Evolutionary conservation across 2,888 invertebrate species (phyloP).

Genomic region (Drosophila neotestacea): DNA sequence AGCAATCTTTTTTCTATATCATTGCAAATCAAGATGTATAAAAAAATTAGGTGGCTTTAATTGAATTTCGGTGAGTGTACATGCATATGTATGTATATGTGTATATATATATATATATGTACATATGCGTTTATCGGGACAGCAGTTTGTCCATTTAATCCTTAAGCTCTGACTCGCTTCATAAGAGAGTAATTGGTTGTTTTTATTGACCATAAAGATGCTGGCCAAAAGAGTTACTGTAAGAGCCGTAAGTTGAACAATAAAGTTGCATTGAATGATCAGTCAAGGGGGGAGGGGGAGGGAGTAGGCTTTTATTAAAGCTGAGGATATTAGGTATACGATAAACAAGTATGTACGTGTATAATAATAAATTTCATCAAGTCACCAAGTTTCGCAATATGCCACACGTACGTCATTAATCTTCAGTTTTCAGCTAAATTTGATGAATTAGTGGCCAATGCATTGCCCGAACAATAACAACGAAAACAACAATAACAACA

Average conservation of each 20-base stretch:
- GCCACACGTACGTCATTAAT: conserved; percentile 73
- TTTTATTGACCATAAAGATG: conserved; percentile 55
- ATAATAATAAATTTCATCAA: conserved; percentile 77
- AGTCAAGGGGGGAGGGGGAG: too few relatives aligned
- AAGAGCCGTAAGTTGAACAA: conserved; percentile 43
- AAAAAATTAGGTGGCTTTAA: not conserved
- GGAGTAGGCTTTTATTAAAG: conserved; percentile 33
- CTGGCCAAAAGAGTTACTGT: conserved; percentile 62
- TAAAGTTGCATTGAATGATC: conserved; percentile 30
- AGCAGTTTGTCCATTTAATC: conserved; percentile 6
- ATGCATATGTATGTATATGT: too few relatives aligned
- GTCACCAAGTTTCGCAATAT: conserved; percentile 79
- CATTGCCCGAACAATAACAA: conserved; percentile 63
- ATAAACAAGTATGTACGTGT: conserved; percentile 10
- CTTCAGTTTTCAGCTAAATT: conserved; percentile 79
- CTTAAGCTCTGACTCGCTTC: conserved; percentile 17
- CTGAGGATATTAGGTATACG: conserved; percentile 3
- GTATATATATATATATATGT: not conserved
- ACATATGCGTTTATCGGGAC: not conserved
- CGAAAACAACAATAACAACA: not conserved
- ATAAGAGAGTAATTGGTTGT: conserved; percentile 39
- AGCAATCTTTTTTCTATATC: too few relatives aligned
- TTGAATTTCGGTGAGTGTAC: not conserved
- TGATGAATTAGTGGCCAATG: conserved; percentile 78
- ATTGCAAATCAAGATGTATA: too few relatives aligned